These are phyloP conservation scores for Drosophila bifasciata DNA, from an alignment of 1,140 invertebrate species.

Conservation along the genomic window DNA sequence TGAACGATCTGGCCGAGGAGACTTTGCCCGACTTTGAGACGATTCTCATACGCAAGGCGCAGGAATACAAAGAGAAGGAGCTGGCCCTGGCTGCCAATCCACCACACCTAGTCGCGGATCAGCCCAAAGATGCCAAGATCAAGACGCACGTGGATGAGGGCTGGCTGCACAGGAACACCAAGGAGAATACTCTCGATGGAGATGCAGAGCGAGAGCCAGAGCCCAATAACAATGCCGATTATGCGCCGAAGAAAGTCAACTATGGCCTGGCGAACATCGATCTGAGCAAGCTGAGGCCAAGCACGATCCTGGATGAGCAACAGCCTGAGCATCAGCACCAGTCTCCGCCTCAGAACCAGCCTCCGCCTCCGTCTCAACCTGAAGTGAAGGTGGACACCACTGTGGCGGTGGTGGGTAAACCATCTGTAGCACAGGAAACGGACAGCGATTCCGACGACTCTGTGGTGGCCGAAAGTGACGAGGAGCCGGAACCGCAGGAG, in stretches of 20 bases:
- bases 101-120: slow-evolving; percentile 37
- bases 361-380: no score
- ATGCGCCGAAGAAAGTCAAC: slow-evolving; percentile 35
- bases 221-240: slow-evolving; percentile 46
- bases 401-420: no score
- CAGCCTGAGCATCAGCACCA: background rate
- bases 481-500: slow-evolving; percentile 64
- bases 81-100: slow-evolving; percentile 39
- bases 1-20: slow-evolving; percentile 28
- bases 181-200: slow-evolving; percentile 45
- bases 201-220: slow-evolving; percentile 3
- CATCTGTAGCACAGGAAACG: background rate
- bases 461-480: slow-evolving; percentile 76
- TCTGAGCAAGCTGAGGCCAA: slow-evolving; percentile 56
- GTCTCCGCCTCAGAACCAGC: no score
- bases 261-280: slow-evolving; percentile 69
- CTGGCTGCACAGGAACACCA: slow-evolving; percentile 70
- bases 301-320: background rate
- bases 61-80: slow-evolving; percentile 60
- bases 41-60: slow-evolving; percentile 76
- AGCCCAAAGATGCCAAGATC: slow-evolving; percentile 51
- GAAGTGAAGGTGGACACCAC: no score
- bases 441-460: slow-evolving; percentile 77
- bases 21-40: slow-evolving; percentile 81
- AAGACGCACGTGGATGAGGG: slow-evolving; percentile 74